Evolutionary conservation across 2,888 invertebrate genomes (phyloP), one percentile per base, ranked within the genome.

Genomic region (Platynereis dumerilii): DNA sequence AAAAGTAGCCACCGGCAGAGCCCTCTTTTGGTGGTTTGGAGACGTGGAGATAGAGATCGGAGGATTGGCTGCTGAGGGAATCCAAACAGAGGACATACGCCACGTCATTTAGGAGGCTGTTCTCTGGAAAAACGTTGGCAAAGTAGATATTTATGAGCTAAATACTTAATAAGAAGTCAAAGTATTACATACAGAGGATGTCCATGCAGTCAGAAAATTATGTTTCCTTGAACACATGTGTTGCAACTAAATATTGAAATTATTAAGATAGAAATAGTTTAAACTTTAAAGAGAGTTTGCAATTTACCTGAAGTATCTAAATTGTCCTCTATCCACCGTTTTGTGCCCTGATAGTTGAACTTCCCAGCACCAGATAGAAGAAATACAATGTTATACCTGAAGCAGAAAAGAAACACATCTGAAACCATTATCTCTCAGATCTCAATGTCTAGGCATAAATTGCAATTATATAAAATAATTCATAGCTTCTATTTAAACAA

Each of bases 311-410:
- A 70, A 91, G 89, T 90, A 80, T 98, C 97, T 68, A 94, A 83
- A 79, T 94, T 93, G 79, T 95, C 94, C 80, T 96, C 96, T 17
- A 98, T 87, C 94, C 96, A 98, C 79, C 94, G 94, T 85, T 96
- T 96, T 52, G 93, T 91, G 0, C 97, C 95, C 83, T 94, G 93
- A 82, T 93, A 99, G 86, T 97, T 99, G 45, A 92, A 88, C 82
- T 94, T 92, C 2, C 98, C 98, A 52, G 91, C 92, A 24, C 96
- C 96, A 29, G 94, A 90, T 63, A 96, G 86, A 62, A 95, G 87
- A 84, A 99, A 99, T 60, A 97, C 86, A 17, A 98, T 84, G 70
- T 87, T 87, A 70, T 81, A 85, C 72, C 94, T 90, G 59, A 42
- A 57, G 29, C 24, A 34, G 34, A 7, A 34, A 34, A 34, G 34